Evolutionary conservation across 2,113 vertebrate species (phyloP).

Genomic region (Okapia johnstoni): DNA sequence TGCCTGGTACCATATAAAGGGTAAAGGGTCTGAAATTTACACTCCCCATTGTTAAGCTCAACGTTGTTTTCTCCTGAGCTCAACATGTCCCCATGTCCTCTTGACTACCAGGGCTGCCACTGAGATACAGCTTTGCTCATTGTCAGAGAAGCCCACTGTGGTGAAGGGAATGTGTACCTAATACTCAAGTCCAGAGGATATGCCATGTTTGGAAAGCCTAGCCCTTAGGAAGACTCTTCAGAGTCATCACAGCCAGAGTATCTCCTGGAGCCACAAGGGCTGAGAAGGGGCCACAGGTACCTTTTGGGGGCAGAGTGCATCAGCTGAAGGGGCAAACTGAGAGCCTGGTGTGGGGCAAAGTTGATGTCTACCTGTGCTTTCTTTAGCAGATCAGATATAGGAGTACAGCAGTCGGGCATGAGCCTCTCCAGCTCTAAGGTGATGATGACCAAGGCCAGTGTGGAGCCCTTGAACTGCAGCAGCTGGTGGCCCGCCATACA

Average conservation of each 20-base stretch:
- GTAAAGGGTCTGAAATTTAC: not conserved
- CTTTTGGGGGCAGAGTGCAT: not conserved
- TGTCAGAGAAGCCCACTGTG: not conserved
- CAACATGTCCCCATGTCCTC: not conserved
- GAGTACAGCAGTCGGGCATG: conserved; percentile 87
- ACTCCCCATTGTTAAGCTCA: not conserved
- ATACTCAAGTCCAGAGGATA: not conserved
- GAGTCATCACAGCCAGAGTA: not conserved
- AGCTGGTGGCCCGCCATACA: conserved; percentile 99
- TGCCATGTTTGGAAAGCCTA: not conserved
- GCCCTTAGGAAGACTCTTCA: not conserved
- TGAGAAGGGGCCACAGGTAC: not conserved
- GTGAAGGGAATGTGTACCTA: not conserved
- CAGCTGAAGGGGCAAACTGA: not conserved
- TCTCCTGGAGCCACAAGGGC: not conserved
- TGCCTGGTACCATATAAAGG: not conserved
- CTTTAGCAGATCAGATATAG: conserved; percentile 92
- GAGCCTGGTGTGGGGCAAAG: conserved; percentile 55
- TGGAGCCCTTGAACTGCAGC: conserved; percentile 97
- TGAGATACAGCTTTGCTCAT: not conserved
- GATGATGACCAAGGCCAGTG: conserved; percentile 96
- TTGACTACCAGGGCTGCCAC: not conserved
- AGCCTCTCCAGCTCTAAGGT: conserved; percentile 95
- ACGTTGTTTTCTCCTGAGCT: not conserved
- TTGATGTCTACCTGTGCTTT: conserved; percentile 90